Base-by-base conservation (phyloP, 1,140 invertebrate genomes). In the Caerostris darwini region DNA sequence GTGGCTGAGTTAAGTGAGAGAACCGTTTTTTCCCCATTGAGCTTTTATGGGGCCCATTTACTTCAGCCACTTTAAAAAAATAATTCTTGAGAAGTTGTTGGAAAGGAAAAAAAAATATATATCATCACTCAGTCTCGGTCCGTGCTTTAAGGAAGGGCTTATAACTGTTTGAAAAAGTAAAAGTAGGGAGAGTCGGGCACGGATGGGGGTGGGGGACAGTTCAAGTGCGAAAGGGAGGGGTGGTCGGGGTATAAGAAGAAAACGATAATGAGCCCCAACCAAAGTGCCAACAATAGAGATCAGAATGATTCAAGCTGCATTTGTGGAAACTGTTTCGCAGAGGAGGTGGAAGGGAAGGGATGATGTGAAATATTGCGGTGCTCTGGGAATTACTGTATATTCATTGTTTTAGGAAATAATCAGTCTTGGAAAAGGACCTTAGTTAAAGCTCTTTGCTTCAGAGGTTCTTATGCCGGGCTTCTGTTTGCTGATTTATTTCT, bases 261-360 rank as follows among this genome's bases (percentile, higher is more conserved):
- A 85, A 85, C 77, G 90, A 92, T 92, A 92, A 92, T 92, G 90
- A 92, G 81, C 34, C 61, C 64, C 81, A 85, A 64, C 81, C 58
- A 67, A 92, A 92, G 90, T 92, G 90, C 58, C 77, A 92, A 92
- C 90, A 92, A 92, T 92, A 92, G 90, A 92, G 81, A 91, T 85
- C 61, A 50, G 58, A 56, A 57, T 85, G 59, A 90, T 57, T 71
- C 88, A 90, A 90, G 56, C 54, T 54, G 64, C 64, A 71, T 90
- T 58, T 69, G 53, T 19, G 67, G 61, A 90, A 71, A 54, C 57
- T 19, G 34, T 87, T 87, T 19, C n/a, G 53, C 17, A 50, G 53
- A 61, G 59, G 56, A 8, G 34, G 14, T 17, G 6, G 54, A 50
- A 6, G 53, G 88, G 54, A 89, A 34, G n/a, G 67, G 71, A 12